A percentile compares a stretch with the other conserved stretches of the same genome.
Evolutionary conservation across 2,113 vertebrate genomes (phyloP).

Genomic region (Apteryx owenii): DNA sequence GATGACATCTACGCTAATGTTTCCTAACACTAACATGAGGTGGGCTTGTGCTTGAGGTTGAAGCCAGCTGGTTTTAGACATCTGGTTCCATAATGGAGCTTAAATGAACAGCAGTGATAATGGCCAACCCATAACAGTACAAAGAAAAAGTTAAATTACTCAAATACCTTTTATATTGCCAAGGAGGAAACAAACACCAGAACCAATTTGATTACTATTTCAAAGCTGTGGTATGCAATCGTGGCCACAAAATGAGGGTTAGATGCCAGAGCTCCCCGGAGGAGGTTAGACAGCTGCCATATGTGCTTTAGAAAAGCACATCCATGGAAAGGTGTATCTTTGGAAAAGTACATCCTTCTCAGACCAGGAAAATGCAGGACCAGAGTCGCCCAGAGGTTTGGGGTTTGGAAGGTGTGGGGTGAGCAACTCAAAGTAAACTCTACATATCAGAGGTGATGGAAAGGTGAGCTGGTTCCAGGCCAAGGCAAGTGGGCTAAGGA

Average conservation of each 20-base stretch:
- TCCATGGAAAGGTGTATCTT: background rate
- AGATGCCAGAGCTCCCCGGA: background rate
- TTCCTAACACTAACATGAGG: background rate
- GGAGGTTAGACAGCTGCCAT: background rate
- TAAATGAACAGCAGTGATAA: background rate
- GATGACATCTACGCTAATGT: background rate
- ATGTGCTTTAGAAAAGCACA: background rate
- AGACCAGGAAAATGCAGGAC: background rate
- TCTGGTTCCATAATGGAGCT: background rate
- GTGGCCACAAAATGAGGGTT: background rate
- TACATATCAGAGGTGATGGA: background rate
- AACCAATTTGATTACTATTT: background rate
- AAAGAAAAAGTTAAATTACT: background rate
- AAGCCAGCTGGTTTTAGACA: background rate
- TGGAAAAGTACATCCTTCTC: background rate
- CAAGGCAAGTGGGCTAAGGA: too few relatives aligned
- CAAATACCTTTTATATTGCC: background rate
- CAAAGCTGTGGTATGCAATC: background rate
- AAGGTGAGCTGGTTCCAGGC: too few relatives aligned
- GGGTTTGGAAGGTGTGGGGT: background rate
- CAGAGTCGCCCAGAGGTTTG: background rate
- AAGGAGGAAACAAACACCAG: background rate
- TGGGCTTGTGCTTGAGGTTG: background rate
- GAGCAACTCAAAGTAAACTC: background rate
- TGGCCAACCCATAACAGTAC: background rate